phyloP scores from a whole-genome alignment of 2,113 vertebrate genomes.

The Gopherus flavomarginatus region DNA sequence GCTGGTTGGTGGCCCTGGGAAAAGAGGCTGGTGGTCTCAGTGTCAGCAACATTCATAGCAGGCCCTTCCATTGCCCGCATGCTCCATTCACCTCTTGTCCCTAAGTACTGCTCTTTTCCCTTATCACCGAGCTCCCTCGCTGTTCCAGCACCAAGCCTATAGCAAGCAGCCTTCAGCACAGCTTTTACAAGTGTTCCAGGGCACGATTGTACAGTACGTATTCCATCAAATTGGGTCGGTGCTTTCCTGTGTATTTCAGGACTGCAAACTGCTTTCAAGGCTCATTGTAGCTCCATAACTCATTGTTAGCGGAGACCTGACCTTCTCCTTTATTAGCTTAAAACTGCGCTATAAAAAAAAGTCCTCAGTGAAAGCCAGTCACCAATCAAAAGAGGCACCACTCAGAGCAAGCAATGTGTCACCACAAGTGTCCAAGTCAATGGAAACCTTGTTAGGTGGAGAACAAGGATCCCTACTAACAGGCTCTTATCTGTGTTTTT shows the following conservation, averaged over 20 bases:
- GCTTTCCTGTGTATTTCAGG: not conserved
- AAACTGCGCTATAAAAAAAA: conserved; percentile 33
- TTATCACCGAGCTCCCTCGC: not conserved
- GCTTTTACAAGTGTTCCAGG: conserved; percentile 15
- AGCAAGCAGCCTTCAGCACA: not conserved
- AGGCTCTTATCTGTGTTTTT: conserved; percentile 75
- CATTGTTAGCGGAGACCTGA: conserved; percentile 21
- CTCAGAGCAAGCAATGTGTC: conserved; percentile 68
- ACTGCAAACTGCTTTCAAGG: not conserved
- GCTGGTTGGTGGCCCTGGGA: conserved; percentile 2
- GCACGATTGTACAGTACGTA: not conserved
- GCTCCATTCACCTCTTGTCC: conserved; percentile 33
- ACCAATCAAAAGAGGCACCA: conserved; percentile 67
- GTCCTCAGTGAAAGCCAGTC: conserved; percentile 23
- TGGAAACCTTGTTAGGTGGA: conserved; percentile 74
- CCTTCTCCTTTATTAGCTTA: conserved; percentile 68
- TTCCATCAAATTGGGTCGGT: not conserved
- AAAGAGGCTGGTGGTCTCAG: conserved; percentile 4
- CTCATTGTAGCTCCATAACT: not conserved
- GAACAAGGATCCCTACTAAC: conserved; percentile 65
- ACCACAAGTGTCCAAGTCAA: conserved; percentile 71
- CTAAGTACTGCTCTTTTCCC: not conserved
- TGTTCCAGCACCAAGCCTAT: not conserved
- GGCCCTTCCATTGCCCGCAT: not conserved
- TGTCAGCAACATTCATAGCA: not conserved